Conservation (phyloP, 2,797 vertebrate genomes). For the Aselliscus stoliczkanus region DNA sequence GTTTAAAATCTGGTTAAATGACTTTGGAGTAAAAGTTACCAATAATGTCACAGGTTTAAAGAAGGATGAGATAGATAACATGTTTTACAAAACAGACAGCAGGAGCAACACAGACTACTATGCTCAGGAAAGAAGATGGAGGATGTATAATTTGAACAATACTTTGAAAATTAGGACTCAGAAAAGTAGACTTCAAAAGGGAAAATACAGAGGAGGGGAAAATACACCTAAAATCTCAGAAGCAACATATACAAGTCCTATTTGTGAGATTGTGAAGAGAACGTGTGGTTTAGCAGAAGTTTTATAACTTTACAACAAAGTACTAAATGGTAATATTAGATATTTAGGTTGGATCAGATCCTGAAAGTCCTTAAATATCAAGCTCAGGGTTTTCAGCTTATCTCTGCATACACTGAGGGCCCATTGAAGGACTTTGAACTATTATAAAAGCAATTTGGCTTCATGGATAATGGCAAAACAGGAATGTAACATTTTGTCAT, state of each 20-base stretch:
- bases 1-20: neutral
- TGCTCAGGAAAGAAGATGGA: neutral
- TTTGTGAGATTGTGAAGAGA: neutral
- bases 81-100: neutral
- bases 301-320: neutral
- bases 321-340: neutral
- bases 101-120: neutral
- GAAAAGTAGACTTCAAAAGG: neutral
- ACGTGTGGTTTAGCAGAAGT: neutral
- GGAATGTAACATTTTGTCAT: constrained; percentile 48
- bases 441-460: constrained; percentile 33
- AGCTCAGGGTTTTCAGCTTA: neutral
- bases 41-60: neutral
- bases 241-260: neutral
- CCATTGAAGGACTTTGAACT: neutral
- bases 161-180: neutral
- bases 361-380: neutral
- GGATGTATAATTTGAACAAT: neutral
- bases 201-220: neutral
- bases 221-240: neutral
- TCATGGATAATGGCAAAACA: constrained; percentile 4
- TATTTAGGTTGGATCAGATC: neutral
- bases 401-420: neutral
- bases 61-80: neutral
- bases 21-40: neutral